Evolutionary conservation across 2,888 invertebrate genomes (phyloP).

Genomic region (Tinea semifulvella): DNA sequence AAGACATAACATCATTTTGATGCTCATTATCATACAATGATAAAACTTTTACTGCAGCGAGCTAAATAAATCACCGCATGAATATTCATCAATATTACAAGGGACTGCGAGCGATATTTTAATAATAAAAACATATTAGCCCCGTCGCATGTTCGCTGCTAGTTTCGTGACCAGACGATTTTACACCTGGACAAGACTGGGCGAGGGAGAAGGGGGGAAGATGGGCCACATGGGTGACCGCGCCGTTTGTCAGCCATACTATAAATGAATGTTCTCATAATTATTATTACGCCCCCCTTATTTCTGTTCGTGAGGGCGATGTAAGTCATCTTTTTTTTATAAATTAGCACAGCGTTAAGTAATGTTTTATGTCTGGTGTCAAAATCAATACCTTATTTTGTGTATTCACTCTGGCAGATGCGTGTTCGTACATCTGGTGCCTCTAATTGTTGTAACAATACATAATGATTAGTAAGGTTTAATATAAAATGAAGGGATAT

Average conservation of each 20-base stretch:
- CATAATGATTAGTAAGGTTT: too few relatives aligned
- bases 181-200: slow-evolving; percentile 58
- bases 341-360: slow-evolving; percentile 1
- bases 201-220: slow-evolving; percentile 25
- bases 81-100: slow-evolving; percentile 10
- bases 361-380: background rate
- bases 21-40: slow-evolving; percentile 11
- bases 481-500: too few relatives aligned
- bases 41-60: slow-evolving; percentile 4
- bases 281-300: slow-evolving; percentile 11
- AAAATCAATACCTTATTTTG: too few relatives aligned
- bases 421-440: too few relatives aligned
- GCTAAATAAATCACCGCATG: slow-evolving; percentile 13
- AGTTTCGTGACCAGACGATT: slow-evolving; percentile 63
- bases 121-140: slow-evolving; percentile 16
- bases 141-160: slow-evolving; percentile 31
- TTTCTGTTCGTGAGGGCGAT: slow-evolving; percentile 8
- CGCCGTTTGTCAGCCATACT: slow-evolving; percentile 13
- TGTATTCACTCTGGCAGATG: too few relatives aligned
- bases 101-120: slow-evolving; percentile 12
- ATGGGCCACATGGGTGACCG: slow-evolving; percentile 9
- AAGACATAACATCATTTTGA: slow-evolving; percentile 3
- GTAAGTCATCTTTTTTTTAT: slow-evolving; percentile 9
- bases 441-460: too few relatives aligned
- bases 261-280: slow-evolving; percentile 14